Percentiles rank a stretch among this genome's conserved stretches.
Evolutionary conservation across 2,797 vertebrate species (phyloP).

Genomic region (Octomys mimax): DNA sequence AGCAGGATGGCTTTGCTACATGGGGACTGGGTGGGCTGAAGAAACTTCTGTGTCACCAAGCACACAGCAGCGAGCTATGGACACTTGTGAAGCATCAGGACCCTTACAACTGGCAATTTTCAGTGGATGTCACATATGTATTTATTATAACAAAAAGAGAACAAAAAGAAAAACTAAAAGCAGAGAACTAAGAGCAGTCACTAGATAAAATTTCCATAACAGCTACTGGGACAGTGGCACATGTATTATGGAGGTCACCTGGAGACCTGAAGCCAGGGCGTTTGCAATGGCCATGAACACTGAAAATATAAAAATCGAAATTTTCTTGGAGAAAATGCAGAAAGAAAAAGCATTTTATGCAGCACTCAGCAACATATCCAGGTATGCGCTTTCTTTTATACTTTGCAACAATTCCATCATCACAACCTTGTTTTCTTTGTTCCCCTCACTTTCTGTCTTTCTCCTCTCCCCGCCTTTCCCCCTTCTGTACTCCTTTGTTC

Average conservation of each 20-base stretch:
- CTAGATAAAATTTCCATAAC: neutral
- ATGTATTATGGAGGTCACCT: neutral
- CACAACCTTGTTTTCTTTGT: no score
- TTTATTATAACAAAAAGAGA: neutral
- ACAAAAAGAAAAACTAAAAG: neutral
- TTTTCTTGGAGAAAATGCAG: neutral
- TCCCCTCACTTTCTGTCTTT: rapidly evolving
- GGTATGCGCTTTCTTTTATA: neutral
- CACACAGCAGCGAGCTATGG: neutral
- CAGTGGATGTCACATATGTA: neutral
- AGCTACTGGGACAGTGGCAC: neutral
- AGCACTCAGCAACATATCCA: neutral
- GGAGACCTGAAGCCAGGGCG: neutral
- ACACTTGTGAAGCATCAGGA: neutral
- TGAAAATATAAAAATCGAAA: neutral
- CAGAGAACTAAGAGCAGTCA: neutral
- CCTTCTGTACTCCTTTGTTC: neutral
- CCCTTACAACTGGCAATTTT: neutral
- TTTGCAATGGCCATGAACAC: neutral
- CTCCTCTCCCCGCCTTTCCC: neutral
- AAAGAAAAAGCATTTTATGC: neutral
- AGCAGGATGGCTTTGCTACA: neutral
- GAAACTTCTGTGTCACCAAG: neutral
- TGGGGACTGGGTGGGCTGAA: neutral
- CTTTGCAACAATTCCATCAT: neutral